phyloP scores from a whole-genome alignment of 2,888 invertebrate genomes.

The Ommatoiulus sabulosus region DNA sequence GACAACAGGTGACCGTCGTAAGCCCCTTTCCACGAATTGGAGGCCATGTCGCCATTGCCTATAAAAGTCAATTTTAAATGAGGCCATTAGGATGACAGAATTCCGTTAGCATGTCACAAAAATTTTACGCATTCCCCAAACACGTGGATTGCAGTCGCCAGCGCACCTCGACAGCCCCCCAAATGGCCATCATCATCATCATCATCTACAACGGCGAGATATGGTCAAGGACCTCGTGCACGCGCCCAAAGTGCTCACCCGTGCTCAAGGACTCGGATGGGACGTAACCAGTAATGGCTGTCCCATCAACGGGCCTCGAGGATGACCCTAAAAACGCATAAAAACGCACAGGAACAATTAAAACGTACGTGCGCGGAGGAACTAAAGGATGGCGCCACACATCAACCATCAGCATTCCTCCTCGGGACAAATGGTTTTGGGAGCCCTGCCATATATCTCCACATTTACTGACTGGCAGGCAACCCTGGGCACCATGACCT shows the following conservation, averaged over 20 bases:
- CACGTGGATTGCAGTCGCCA: conserved; percentile 47
- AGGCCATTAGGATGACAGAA: conserved; percentile 53
- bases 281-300: conserved; percentile 3
- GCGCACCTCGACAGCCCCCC: conserved; percentile 1
- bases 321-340: background rate
- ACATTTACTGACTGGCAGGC: background rate
- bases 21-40: conserved; percentile 38
- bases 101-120: conserved; percentile 52
- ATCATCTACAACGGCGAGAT: conserved; percentile 25
- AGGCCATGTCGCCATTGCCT: conserved; percentile 39
- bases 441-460: conserved; percentile 6
- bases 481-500: background rate
- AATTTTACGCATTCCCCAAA: conserved; percentile 46
- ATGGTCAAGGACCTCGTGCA: conserved; percentile 39
- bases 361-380: conserved; percentile 5
- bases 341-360: conserved; percentile 23
- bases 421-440: background rate
- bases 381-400: conserved; percentile 45
- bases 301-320: conserved; percentile 6
- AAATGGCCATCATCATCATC: conserved; percentile 47
- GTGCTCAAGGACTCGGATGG: conserved; percentile 41
- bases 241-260: conserved; percentile 41
- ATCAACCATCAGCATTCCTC: background rate
- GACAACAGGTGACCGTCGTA: conserved; percentile 44
- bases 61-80: conserved; percentile 51